Evolutionary conservation across 2,113 vertebrate genomes (phyloP), one percentile per base, ranked within the genome.

Genomic region (Melozone crissalis): DNA sequence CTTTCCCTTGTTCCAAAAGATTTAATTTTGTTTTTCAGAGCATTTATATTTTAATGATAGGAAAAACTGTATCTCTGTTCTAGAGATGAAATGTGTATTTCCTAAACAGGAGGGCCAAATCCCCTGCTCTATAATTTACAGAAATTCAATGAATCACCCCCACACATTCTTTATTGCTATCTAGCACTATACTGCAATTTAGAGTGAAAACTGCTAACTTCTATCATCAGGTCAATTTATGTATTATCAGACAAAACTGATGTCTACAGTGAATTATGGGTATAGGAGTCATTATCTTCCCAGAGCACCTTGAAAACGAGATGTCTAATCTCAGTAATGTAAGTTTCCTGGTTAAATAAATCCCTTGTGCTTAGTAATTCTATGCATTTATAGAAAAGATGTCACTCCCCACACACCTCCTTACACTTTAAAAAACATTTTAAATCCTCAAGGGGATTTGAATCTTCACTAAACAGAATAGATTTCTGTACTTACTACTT

Each of bases 261-360:
- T 94, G 94, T 83, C 79, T 94, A 82, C 52, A 49, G 86, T 97
- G 97, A 98, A 93, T 97, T 97, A 98, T 96, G 91, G 85, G 88
- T 89, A 93, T 84, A 91, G 87, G 84, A 97, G 81, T 87, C 95
- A 98, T 97, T 98, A 98, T 98, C 97, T 98, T 96, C 91, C 80
- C 89, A 35, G 78, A 98, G 95, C 98, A 98, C 97, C 97, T 98
- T 98, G 97, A 97, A 97, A 98, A 97, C 8, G 86, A 97, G 97
- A 98, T 97, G 95, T 94, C 97, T 98, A 97, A 98, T 98, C 98
- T 98, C 97, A 97, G 97, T 97, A 97, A 98, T 97, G 97, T 97
- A 97, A 97, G 91, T 97, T 97, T 97, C 90, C 58, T 52, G 84
- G 95, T 97, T 97, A 98, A 97, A 97, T 98, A 98, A 98, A 98